Conservation (phyloP, 2,113 vertebrate genomes). For the Oryzias woworae region DNA sequence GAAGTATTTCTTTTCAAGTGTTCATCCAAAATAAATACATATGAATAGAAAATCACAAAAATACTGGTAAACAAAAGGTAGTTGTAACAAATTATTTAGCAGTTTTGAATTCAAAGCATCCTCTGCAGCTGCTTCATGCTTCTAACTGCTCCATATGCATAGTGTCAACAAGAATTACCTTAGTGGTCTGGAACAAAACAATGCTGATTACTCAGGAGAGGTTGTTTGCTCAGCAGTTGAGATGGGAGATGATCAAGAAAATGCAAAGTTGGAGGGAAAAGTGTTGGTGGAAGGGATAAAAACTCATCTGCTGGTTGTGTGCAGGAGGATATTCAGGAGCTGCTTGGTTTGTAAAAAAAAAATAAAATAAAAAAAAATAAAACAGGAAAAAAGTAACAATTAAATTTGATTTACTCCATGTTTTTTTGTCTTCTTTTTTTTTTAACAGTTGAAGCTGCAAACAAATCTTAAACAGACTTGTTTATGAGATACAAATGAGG, state of each 20-base stretch:
- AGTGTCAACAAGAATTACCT: slow-evolving; percentile 46
- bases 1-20: slow-evolving; percentile 17
- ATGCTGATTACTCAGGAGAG: slow-evolving; percentile 40
- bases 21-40: slow-evolving; percentile 29
- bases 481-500: background rate
- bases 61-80: slow-evolving; percentile 56
- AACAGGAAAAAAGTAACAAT: too few relatives aligned
- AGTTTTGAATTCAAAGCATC: slow-evolving; percentile 40
- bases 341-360: slow-evolving; percentile 18
- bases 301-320: slow-evolving; percentile 70
- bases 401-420: too few relatives aligned
- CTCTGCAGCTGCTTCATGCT: slow-evolving; percentile 24
- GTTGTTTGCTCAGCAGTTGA: slow-evolving; percentile 32
- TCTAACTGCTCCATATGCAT: slow-evolving; percentile 38
- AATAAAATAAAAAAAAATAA: slow-evolving; percentile 19
- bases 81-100: slow-evolving; percentile 60
- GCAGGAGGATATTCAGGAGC: slow-evolving; percentile 62
- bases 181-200: slow-evolving; percentile 34
- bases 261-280: slow-evolving; percentile 39
- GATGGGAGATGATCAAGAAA: slow-evolving; percentile 48
- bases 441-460: background rate
- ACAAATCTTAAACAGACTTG: background rate
- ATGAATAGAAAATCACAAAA: slow-evolving; percentile 43
- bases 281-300: slow-evolving; percentile 30
- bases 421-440: too few relatives aligned